A percentile compares a stretch with the other conserved stretches of the same genome.
phyloP scores from a whole-genome alignment of 1,140 invertebrate species.

The Polypedilum pembai region DNA sequence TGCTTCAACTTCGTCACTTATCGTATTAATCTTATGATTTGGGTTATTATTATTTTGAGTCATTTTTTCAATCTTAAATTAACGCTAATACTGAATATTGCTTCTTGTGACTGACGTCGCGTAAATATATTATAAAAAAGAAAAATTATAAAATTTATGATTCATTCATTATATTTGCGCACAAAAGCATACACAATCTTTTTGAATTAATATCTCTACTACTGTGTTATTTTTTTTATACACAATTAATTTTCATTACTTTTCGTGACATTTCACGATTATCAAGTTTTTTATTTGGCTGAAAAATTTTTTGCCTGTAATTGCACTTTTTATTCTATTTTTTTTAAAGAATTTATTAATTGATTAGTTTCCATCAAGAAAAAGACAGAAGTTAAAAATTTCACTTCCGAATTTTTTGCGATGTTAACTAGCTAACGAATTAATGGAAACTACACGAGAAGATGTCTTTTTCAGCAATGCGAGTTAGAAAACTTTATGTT shows the following conservation, averaged over 20 bases:
- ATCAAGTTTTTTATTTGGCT: not conserved
- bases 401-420: not conserved
- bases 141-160: not conserved
- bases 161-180: not conserved
- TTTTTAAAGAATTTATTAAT: not conserved
- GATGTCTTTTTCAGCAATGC: not conserved
- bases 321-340: not conserved
- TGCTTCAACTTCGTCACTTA: slow-evolving; percentile 10
- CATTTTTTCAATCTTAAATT: not conserved
- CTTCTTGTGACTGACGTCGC: no score
- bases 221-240: not conserved
- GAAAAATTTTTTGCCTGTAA: not conserved
- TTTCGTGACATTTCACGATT: not conserved
- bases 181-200: not conserved
- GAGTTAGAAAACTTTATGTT: no score
- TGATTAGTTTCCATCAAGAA: no score
- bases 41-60: not conserved
- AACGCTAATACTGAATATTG: no score
- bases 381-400: no score
- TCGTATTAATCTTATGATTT: not conserved
- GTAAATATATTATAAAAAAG: no score
- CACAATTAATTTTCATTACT: slow-evolving; percentile 1
- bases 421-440: not conserved
- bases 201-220: not conserved
- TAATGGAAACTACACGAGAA: not conserved